Evolutionary conservation across 2,113 vertebrate species (phyloP).

Genomic region (Leptocoma aspasia): DNA sequence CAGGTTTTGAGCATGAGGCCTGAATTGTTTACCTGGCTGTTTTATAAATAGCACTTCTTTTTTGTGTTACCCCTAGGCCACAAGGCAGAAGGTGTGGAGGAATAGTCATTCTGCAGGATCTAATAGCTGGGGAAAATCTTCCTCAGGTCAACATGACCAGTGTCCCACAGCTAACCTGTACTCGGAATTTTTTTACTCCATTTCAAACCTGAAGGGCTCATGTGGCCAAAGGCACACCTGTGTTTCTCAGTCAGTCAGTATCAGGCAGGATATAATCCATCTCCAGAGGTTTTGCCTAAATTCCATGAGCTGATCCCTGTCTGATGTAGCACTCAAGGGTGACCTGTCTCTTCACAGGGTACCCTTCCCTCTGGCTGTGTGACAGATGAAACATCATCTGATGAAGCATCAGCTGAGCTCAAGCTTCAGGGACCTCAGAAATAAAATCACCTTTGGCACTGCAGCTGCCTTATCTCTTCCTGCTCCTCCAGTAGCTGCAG

Average conservation of each 20-base stretch:
- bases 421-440: neutral
- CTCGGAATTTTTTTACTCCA: accelerated
- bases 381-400: neutral
- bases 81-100: neutral
- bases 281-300: neutral
- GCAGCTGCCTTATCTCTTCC: neutral
- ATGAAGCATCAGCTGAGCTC: neutral
- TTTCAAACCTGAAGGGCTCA: neutral
- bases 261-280: neutral
- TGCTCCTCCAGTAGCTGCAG: neutral
- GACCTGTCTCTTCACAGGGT: neutral
- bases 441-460: neutral
- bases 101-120: neutral
- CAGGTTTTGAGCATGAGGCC: neutral
- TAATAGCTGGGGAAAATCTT: neutral
- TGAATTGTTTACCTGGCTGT: neutral
- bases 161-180: neutral
- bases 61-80: accelerated
- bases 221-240: neutral
- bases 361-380: neutral
- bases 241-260: neutral
- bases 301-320: neutral
- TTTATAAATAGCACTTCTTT: neutral
- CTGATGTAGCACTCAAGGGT: neutral
- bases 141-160: neutral